phyloP scores from a whole-genome alignment of 2,888 invertebrate species.

The Troilus luridus region DNA sequence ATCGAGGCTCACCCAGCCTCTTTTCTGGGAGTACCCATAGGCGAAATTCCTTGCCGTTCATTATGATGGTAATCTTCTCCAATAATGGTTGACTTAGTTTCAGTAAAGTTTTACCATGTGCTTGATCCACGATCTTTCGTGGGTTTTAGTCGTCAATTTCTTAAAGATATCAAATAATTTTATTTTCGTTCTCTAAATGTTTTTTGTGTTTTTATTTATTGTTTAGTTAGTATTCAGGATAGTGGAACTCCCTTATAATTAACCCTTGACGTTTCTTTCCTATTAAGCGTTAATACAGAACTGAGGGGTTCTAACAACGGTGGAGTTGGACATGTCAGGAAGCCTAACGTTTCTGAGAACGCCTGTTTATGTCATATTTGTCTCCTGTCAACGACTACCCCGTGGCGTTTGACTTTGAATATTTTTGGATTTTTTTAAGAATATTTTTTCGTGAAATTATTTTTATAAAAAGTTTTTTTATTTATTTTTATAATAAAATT shows the following conservation, averaged over 20 bases:
- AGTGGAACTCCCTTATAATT: no score
- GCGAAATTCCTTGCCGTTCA: no score
- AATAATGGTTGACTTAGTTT: no score
- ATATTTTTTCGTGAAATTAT: not conserved
- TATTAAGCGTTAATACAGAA: not conserved
- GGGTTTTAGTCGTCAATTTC: no score
- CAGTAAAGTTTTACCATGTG: no score
- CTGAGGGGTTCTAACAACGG: not conserved
- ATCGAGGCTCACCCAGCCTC: no score
- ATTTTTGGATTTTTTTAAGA: not conserved
- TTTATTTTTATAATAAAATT: no score
- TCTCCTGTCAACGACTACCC: not conserved
- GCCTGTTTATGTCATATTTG: constrained; percentile 11
- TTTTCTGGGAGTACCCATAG: no score
- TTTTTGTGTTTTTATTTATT: not conserved
- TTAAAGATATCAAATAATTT: no score
- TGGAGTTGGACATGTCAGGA: constrained; percentile 8
- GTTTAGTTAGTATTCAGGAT: no score
- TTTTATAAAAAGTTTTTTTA: not conserved
- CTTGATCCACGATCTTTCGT: no score
- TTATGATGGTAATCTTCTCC: no score
- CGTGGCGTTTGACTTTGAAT: not conserved
- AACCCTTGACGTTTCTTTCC: not conserved
- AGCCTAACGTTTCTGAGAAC: not conserved
- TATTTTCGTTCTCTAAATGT: not conserved